Base-by-base conservation (phyloP, 2,113 vertebrate genomes). In the Elephantulus edwardii region DNA sequence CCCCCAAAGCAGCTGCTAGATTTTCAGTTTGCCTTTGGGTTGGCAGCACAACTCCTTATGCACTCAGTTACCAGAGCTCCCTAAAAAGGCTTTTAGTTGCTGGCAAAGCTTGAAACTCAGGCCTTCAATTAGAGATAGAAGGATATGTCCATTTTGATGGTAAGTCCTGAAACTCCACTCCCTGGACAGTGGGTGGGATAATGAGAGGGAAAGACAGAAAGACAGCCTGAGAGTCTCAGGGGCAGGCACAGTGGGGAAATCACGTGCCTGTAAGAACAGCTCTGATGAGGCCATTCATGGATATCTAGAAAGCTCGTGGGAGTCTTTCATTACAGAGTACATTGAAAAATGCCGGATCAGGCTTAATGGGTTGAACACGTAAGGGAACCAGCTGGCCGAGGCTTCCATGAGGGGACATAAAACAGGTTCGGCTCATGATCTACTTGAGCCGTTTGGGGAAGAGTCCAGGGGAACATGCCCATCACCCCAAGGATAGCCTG, bases 401-500 rank as follows among this genome's bases (percentile, higher is more conserved):
- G 62, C 48, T 48, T 77, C 33, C 30, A 72, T 26, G 7, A 90
- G 46, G 76, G 24, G n/a, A 79, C 26, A n/a, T 11, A 22, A 16
- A 30, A 80, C n/a, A 12, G 35, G 6, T 46, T 76, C 68, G 50
- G 60, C 4, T 5, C 28, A 62, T 44, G 66, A 52, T 28, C 72
- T 33, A 62, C 48, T 38, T 72, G 48, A 19, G 2, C 5, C 17
- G 12, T 26, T 35, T 42, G 52, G 62, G 54, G 54, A 46, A 38
- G 74, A 6, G 17, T 42, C 26, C 1, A 0, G 30, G 14, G 50
- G 50, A 33, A 40, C 4, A 0, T 0, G 40, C 42, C 22, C 1
- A 2, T 42, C 72, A 54, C 93, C 77, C 72, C 79, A 60, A 93
- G 80, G 38, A 48, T 28, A 22, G 88, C 50, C 74, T 87, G 6